A percentile compares a stretch with the other conserved stretches of the same genome.
These are phyloP conservation scores for Ovis aries DNA, from an alignment of 2,113 vertebrate species.

Conservation along the genomic window ARS-UI_Ramb_v3.0 NC_056071.1:7478001-7478500, in stretches of 20 bases:
- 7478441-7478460: not conserved
- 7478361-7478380: not conserved
- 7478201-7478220: not conserved
- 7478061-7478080: not conserved
- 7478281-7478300: not conserved
- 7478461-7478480: not conserved
- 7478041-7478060: not conserved
- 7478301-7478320: not conserved
- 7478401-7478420: not conserved
- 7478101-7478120: not conserved
- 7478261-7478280: not conserved
- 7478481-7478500: not conserved
- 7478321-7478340: not conserved
- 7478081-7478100: not conserved
- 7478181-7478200: not conserved
- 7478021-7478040: not conserved
- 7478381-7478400: not conserved
- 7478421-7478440: not conserved
- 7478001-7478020: not conserved
- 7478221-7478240: not conserved
- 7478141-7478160: accelerated
- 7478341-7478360: not conserved
- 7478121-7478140: not conserved
- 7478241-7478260: constrained; percentile 15
- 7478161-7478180: not conserved